Base-by-base conservation (phyloP, 2,113 vertebrate genomes). In the Corythaeola cristata region DNA sequence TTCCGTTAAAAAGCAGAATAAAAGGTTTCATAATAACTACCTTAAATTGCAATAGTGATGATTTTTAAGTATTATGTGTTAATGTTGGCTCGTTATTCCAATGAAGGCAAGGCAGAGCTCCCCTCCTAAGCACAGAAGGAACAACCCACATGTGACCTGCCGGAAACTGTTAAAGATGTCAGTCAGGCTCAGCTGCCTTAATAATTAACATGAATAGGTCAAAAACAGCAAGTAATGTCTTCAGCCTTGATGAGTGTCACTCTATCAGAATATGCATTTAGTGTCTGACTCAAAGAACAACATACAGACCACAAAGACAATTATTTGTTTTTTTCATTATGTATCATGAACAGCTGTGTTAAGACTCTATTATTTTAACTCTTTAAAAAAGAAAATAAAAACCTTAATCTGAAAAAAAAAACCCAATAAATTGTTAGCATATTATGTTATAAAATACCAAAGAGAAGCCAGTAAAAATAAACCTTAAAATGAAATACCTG, bases 401-500 rank as follows among this genome's bases (percentile, higher is more conserved):
- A 4, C 12, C 6, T 56, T 58, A 24, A 52, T 26, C 2, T 12
- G 37, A 10, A 15, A 44, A 44, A 44, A 44, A 44, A 44, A 44
- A 32, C 32, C 30, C 30, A 56, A 49, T 49, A 44, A 44, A 44
- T 22, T 84, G n/a, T 52, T 68, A 81, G 32, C 3, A 41, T 30
- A 53, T 39, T 32, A 39, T 26, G 4, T 44, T 67, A 60, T 17
- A 53, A 59, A 90, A 89, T 45, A 85, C 4, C 26, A 64, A 41
- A 66, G 23, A 72, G 45, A 67, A 49, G 8, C 4, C 37, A 68
- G 9, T 2, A 85, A 78, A 87, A 91, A 32, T 56, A 64, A 21
- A 84, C 16, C 27, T 79, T 88, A 82, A 85, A 95, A 85, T 84
- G 8, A 96, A 95, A 89, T 98, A 98, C 98, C 98, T 98, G 98